Evolutionary conservation across 2,888 invertebrate species (phyloP).

Genomic region (Abscondita cerata): DNA sequence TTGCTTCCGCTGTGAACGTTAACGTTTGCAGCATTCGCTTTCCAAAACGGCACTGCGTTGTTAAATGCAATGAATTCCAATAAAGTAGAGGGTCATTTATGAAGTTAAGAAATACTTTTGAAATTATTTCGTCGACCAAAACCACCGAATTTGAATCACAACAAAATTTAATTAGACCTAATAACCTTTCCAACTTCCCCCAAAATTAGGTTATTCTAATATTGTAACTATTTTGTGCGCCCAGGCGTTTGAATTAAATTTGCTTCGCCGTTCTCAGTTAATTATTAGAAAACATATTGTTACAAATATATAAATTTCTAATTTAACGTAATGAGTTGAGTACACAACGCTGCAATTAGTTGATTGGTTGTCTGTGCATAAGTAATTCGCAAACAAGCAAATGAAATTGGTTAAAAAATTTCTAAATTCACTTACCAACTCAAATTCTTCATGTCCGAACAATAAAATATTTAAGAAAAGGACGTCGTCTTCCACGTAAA

Average conservation of each 20-base stretch:
- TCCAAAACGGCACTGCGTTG: background rate
- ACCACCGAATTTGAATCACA: slow-evolving; percentile 33
- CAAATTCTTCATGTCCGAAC: no score
- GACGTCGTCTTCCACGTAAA: no score
- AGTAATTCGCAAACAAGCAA: no score
- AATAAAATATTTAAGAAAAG: no score
- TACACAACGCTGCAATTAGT: background rate
- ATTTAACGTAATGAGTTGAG: background rate
- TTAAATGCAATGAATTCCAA: background rate
- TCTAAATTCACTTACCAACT: no score
- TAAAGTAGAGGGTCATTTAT: background rate
- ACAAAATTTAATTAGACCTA: slow-evolving; percentile 35
- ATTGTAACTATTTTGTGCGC: slow-evolving; percentile 34
- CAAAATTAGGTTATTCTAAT: slow-evolving; percentile 34
- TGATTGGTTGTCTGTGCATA: no score
- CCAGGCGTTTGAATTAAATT: slow-evolving; percentile 28
- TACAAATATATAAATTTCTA: slow-evolving; percentile 20
- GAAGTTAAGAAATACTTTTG: slow-evolving; percentile 18
- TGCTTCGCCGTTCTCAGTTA: slow-evolving; percentile 23
- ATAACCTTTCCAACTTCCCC: slow-evolving; percentile 27
- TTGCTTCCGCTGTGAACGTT: no score
- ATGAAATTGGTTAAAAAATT: no score
- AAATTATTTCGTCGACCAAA: slow-evolving; percentile 19
- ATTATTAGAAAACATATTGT: slow-evolving; percentile 29
- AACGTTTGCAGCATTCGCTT: no score